Evolutionary conservation across 2,888 invertebrate genomes (phyloP).

Genomic region (Drosophila trichaetosa): DNA sequence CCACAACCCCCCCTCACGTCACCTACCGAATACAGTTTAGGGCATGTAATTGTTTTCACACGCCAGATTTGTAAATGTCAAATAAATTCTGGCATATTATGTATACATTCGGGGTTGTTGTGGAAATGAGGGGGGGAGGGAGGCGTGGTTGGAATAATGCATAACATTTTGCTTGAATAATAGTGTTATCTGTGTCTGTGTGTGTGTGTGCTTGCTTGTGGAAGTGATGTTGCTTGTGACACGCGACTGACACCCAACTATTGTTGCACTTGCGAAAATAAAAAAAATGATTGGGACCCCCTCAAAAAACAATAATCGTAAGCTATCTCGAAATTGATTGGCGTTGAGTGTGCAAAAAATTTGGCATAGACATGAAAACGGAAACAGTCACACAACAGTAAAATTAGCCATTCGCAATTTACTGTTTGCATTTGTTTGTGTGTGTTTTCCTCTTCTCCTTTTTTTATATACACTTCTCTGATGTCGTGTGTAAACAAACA

Average conservation of each 20-base stretch:
- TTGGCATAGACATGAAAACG: constrained; percentile 63
- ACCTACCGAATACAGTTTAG: constrained; percentile 14
- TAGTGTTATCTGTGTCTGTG: constrained; percentile 1
- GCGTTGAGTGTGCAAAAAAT: constrained; percentile 72
- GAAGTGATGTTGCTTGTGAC: constrained; percentile 53
- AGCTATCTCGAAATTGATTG: constrained; percentile 72
- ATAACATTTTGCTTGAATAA: constrained; percentile 32
- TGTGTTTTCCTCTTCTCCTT: constrained; percentile 14
- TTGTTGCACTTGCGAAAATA: constrained; percentile 15
- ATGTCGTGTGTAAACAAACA: constrained; percentile 66
- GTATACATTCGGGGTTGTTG: constrained; percentile 17
- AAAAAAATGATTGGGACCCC: constrained; percentile 14
- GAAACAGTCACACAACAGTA: constrained; percentile 33
- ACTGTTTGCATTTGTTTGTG: constrained; percentile 9
- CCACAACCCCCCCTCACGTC: neutral
- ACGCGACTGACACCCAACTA: constrained; percentile 60
- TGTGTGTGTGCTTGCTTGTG: constrained; percentile 12
- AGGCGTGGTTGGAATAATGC: constrained; percentile 20
- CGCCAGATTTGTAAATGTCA: constrained; percentile 71
- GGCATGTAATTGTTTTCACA: constrained; percentile 75
- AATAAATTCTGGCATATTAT: constrained; percentile 71
- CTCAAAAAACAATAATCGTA: constrained; percentile 70
- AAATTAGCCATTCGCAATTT: constrained; percentile 27
- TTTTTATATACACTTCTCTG: constrained; percentile 24
- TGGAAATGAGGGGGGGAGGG: neutral